Evolutionary conservation across 1,140 invertebrate species (phyloP), one percentile per base, ranked within the genome.

Genomic region (Lasioglossum albipes): DNA sequence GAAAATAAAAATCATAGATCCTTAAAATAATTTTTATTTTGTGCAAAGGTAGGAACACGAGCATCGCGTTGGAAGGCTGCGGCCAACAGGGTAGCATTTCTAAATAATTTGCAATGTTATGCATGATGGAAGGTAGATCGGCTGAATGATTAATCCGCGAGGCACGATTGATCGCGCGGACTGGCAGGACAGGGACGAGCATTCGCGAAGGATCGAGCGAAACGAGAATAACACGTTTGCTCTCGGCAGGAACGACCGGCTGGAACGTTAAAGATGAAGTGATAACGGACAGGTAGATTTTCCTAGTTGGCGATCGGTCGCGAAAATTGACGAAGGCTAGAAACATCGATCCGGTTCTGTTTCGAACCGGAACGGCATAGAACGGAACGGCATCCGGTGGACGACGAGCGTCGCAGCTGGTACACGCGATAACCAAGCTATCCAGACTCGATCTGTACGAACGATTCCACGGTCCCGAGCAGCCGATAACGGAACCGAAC

Each of bases 321-420:
- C 31, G 84, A 72, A 76, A 81, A 54, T 45, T 61, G 81, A 52
- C 62, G 59, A 20, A 27, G 54, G 20, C 41, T 27, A 41, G 42
- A 62, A 20, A 62, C 57, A 45, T 85, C 84, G 84, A 86, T 86
- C 84, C 49, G 75, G 45, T 69, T 73, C 78, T 82, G 83, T 83
- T 82, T 83, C 82, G 68, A 73, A 73, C 68, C 59, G 45, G 2
- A 22, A 57, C 45, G 84, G 82, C 64, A 77, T 70, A 36, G 36
- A 36, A 36, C 59, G 45, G 2, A 22, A 57, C 45, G 82, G 82
- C 69, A 81, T 70, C 78, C 70, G 45, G 16, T 42, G 42, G 52
- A 49, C 62, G 76, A 16, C 12, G n/a, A 74, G 16, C 62, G 61
- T n/a, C n/a, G 49, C 68, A 57, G 61, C 36, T 61, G 22, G 41